Base-by-base conservation (phyloP, 1,140 invertebrate species). In the Armadillidium nasatum region DNA sequence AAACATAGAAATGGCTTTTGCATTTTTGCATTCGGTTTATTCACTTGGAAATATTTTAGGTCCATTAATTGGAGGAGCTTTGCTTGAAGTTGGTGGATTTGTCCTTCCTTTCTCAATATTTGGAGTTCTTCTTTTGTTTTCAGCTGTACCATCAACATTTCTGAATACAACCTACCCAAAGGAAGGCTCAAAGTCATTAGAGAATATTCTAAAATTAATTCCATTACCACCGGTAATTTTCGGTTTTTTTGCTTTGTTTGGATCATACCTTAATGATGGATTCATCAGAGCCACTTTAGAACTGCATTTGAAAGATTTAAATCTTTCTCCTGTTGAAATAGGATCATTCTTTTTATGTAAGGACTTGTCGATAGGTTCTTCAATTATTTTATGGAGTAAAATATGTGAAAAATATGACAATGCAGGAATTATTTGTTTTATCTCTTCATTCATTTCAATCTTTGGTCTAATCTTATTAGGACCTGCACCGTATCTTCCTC, bases 301-400 rank as follows among this genome's bases (percentile, higher is more conserved):
- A 82, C 92, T 92, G 1, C 92, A 94, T 87, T 83, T 94, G 13
- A 83, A 92, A 79, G 88, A 90, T 85, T 89, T 94, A 82, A 82
- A 89, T 13, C 85, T 95, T 71, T 89, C 81, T n/a, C 92, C 93
- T 0, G 87, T 93, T 11, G 83, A 93, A 9, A 85, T 94, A 44
- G 94, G 94, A 0, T 83, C 94, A 15, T 91, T 94, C 88, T 96
- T 96, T 83, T 89, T 95, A 15, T 91, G 95, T 66, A 94, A 93
- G 82, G 94, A 93, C 2, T 93, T 91, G 0, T 89, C 91, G 10
- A 95, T 95, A 84, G 93, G 93, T 0, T 60, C 92, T 0, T 91
- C 91, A 0, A 92, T 93, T 0, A 93, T 93, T 0, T 85, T 86
- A 10, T 95, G 91, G 89, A 93, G 94, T 33, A 91, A 88, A 88